Conservation (phyloP, 2,797 vertebrate genomes). For the Epinephelus malabaricus region DNA sequence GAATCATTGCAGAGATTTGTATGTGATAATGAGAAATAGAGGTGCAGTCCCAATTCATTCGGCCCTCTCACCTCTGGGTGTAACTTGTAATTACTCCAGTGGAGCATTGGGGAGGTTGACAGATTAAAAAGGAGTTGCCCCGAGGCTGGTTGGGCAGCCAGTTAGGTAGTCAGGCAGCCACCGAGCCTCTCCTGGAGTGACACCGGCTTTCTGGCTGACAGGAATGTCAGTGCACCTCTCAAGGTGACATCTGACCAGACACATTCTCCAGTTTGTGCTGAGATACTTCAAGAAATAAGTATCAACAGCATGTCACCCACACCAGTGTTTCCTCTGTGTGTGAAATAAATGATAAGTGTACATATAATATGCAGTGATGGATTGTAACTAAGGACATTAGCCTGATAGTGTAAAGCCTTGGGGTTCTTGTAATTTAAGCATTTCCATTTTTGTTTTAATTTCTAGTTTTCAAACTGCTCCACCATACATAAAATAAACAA, state of each 20-base stretch:
- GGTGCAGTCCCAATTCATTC: conserved; percentile 54
- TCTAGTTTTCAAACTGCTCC: too few relatives aligned
- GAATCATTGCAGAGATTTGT: conserved; percentile 61
- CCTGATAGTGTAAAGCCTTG: neutral
- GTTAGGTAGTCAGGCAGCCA: conserved; percentile 27
- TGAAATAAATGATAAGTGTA: neutral
- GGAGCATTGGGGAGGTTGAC: conserved; percentile 55
- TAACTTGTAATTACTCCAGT: conserved; percentile 75
- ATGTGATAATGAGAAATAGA: conserved; percentile 69
- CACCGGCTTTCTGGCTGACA: conserved; percentile 48
- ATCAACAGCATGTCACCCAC: neutral
- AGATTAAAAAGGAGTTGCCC: conserved; percentile 75
- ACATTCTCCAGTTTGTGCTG: conserved; percentile 10
- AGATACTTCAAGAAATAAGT: conserved; percentile 17
- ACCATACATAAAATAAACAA: too few relatives aligned
- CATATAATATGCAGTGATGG: neutral
- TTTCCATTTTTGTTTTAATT: neutral
- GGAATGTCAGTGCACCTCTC: conserved; percentile 54
- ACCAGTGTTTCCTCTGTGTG: neutral
- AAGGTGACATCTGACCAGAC: conserved; percentile 63
- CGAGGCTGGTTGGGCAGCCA: conserved; percentile 45
- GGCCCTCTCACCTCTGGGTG: conserved; percentile 71
- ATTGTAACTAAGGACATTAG: neutral
- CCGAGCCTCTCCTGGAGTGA: conserved; percentile 39
- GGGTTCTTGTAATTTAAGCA: neutral